phyloP scores from a whole-genome alignment of 2,888 invertebrate species.

The Lycaena phlaeas region DNA sequence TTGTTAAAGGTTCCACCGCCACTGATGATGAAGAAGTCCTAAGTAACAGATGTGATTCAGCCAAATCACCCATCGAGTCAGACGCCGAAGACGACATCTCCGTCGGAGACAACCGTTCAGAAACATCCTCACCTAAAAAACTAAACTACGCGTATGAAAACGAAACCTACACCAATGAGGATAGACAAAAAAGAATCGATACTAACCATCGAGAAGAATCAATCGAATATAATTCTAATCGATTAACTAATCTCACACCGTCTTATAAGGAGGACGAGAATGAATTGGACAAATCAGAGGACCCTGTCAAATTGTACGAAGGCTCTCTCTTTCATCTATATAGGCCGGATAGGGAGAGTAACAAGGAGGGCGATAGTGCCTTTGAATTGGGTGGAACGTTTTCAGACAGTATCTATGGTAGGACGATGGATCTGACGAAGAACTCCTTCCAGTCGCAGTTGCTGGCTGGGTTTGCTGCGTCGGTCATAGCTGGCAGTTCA shows the following conservation, averaged over 20 bases:
- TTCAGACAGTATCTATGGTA: conserved; percentile 51
- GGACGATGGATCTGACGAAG: conserved; percentile 59
- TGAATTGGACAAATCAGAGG: conserved; percentile 43
- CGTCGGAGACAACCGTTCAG: conserved; percentile 59
- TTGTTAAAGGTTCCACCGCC: conserved; percentile 28
- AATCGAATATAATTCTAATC: conserved; percentile 38
- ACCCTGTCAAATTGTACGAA: conserved; percentile 52
- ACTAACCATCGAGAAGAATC: conserved; percentile 38
- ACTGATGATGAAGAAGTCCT: conserved; percentile 37
- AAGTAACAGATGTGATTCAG: conserved; percentile 29
- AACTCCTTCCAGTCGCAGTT: conserved; percentile 56
- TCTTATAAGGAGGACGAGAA: conserved; percentile 55
- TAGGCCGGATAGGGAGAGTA: conserved; percentile 40
- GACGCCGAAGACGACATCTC: conserved; percentile 58
- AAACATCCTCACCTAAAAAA: conserved; percentile 46
- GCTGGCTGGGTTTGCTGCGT: conserved; percentile 54
- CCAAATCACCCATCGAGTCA: conserved; percentile 34
- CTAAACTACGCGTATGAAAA: conserved; percentile 26
- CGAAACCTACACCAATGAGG: conserved; percentile 31
- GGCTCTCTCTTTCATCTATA: conserved; percentile 56
- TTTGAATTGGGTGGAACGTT: conserved; percentile 40
- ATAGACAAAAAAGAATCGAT: conserved; percentile 20
- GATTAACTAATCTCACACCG: conserved; percentile 45
- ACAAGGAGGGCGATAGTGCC: conserved; percentile 39
- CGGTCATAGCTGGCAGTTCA: conserved; percentile 54